These are phyloP conservation scores for Cheilosia scutellata DNA, from an alignment of 2,888 invertebrate species.

Conservation along the genomic window DNA sequence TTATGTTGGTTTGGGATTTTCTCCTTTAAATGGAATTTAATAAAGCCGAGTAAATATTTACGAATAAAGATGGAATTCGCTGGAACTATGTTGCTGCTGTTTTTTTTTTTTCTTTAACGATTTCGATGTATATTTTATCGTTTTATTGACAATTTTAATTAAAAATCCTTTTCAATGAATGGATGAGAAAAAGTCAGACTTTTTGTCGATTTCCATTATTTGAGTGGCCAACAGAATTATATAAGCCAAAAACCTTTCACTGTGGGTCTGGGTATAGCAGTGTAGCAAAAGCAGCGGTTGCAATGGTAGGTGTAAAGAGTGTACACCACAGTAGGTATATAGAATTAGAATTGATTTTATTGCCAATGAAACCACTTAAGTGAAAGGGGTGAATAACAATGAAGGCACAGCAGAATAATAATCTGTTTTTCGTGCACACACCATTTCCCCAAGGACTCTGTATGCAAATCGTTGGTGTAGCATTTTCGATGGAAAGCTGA, in stretches of 20 bases:
- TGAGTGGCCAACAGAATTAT: neutral
- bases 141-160: slow-evolving; percentile 48
- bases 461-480: slow-evolving; percentile 47
- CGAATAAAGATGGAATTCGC: slow-evolving; percentile 26
- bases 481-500: slow-evolving; percentile 12
- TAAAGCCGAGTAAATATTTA: slow-evolving; percentile 53
- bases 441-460: slow-evolving; percentile 30
- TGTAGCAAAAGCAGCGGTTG: neutral
- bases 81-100: slow-evolving; percentile 18
- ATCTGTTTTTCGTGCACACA: slow-evolving; percentile 52
- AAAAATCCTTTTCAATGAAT: slow-evolving; percentile 25
- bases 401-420: slow-evolving; percentile 44
- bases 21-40: slow-evolving; percentile 38
- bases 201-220: slow-evolving; percentile 11
- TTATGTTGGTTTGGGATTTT: neutral
- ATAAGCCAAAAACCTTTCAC: neutral
- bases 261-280: too few relatives aligned
- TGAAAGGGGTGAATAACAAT: slow-evolving; percentile 62
- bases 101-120: neutral
- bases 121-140: slow-evolving; percentile 19
- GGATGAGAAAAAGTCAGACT: neutral
- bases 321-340: slow-evolving; percentile 7
- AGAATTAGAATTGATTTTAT: slow-evolving; percentile 67
- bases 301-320: slow-evolving; percentile 27
- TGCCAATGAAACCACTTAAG: slow-evolving; percentile 59